Evolutionary conservation across 2,113 vertebrate species (phyloP).

Genomic region (Xenopus laevis): DNA sequence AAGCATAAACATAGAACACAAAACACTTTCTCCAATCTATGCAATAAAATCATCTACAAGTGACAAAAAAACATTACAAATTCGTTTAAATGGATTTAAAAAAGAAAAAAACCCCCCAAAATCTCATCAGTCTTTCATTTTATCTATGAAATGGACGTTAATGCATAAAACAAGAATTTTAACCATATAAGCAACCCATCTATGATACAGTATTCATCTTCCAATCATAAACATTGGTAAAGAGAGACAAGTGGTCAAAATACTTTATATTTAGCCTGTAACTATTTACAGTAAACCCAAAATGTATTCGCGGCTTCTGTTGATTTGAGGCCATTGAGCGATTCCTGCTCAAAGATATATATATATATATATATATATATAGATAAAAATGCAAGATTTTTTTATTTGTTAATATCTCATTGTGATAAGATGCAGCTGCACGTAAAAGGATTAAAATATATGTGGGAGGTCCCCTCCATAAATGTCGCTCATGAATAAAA

Average conservation of each 20-base stretch:
- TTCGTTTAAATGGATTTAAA: neutral
- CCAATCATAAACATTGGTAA: neutral
- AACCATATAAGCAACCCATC: neutral
- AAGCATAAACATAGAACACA: neutral
- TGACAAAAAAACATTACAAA: too few relatives aligned
- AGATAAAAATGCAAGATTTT: neutral
- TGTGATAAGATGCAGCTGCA: conserved; percentile 3
- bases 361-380: too few relatives aligned
- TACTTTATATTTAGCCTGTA: too few relatives aligned
- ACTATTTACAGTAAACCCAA: neutral
- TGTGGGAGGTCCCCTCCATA: too few relatives aligned
- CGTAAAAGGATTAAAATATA: too few relatives aligned
- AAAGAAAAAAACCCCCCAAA: too few relatives aligned
- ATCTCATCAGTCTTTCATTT: neutral
- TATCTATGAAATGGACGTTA: neutral
- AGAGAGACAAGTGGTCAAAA: too few relatives aligned
- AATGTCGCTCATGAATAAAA: too few relatives aligned
- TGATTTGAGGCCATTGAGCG: too few relatives aligned
- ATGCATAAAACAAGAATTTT: neutral
- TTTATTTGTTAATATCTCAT: conserved; percentile 8
- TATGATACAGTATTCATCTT: neutral
- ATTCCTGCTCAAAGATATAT: too few relatives aligned
- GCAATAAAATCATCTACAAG: neutral
- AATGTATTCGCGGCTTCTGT: neutral
- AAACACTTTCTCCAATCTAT: neutral